Evolutionary conservation across 2,888 invertebrate species (phyloP).

Genomic region (Nymphalis urticae): DNA sequence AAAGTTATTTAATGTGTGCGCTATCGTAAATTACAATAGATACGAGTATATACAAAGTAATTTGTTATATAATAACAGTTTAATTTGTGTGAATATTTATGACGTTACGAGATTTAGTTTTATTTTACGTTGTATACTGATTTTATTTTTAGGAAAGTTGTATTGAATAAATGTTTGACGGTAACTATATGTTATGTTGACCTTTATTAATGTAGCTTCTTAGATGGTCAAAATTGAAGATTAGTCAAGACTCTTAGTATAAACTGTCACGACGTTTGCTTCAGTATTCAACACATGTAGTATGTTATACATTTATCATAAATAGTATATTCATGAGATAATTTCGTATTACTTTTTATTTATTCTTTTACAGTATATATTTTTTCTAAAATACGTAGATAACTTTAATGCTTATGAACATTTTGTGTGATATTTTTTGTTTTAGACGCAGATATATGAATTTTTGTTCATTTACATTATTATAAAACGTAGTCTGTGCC

Average conservation of each 20-base stretch:
- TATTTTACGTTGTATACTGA: slow-evolving; percentile 29
- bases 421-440: background rate
- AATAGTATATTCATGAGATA: background rate
- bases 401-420: background rate
- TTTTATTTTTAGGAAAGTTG: slow-evolving; percentile 33
- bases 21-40: slow-evolving; percentile 49
- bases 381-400: background rate
- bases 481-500: slow-evolving; percentile 68
- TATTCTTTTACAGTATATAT: background rate
- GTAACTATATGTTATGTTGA: slow-evolving; percentile 36
- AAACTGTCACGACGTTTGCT: slow-evolving; percentile 11
- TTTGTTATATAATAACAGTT: slow-evolving; percentile 46
- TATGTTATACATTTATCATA: background rate
- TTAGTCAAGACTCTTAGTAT: slow-evolving; percentile 39
- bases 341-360: background rate
- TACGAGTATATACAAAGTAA: slow-evolving; percentile 44
- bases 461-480: slow-evolving; percentile 41
- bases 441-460: slow-evolving; percentile 23
- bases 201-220: slow-evolving; percentile 33
- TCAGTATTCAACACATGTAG: background rate
- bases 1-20: slow-evolving; percentile 56
- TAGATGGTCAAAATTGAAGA: slow-evolving; percentile 43
- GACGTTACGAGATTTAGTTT: slow-evolving; percentile 36
- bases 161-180: slow-evolving; percentile 26
- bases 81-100: slow-evolving; percentile 43